phyloP scores from a whole-genome alignment of 2,113 vertebrate genomes.

The Columba livia region DNA sequence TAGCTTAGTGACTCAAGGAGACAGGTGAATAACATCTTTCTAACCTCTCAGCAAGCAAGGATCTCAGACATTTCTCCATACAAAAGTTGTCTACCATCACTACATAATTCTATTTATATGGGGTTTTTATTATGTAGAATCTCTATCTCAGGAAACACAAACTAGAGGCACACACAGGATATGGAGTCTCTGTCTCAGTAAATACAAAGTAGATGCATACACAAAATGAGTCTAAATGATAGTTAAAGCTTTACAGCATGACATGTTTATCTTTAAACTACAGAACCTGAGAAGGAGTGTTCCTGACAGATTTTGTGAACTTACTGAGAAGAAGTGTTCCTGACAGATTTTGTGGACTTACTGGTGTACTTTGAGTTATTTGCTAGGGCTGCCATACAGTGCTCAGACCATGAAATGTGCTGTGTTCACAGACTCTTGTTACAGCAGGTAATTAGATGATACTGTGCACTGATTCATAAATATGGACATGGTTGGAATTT shows the following conservation, averaged over 20 bases:
- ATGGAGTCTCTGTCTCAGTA: not conserved
- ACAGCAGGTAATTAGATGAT: not conserved
- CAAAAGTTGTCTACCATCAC: not conserved
- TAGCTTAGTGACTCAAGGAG: not conserved
- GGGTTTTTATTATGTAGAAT: not conserved
- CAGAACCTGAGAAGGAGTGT: not conserved
- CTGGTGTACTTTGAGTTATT: not conserved
- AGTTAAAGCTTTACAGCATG: not conserved
- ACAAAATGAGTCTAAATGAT: not conserved
- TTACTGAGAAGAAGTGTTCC: not conserved
- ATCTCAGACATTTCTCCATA: not conserved
- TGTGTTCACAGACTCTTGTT: not conserved
- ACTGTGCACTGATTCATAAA: not conserved
- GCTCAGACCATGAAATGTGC: not conserved
- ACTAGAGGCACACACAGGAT: too few relatives aligned
- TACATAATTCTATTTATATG: not conserved
- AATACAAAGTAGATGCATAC: not conserved
- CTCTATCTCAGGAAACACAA: not conserved
- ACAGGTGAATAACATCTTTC: not conserved
- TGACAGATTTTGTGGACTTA: not conserved
- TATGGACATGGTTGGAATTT: not conserved
- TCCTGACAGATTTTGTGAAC: not conserved
- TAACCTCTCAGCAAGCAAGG: not conserved
- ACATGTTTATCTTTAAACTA: not conserved
- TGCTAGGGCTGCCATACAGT: not conserved